A percentile compares a stretch with the other conserved stretches of the same genome.
Conservation (phyloP, 2,797 vertebrate species). For the Alectoris magna region DNA sequence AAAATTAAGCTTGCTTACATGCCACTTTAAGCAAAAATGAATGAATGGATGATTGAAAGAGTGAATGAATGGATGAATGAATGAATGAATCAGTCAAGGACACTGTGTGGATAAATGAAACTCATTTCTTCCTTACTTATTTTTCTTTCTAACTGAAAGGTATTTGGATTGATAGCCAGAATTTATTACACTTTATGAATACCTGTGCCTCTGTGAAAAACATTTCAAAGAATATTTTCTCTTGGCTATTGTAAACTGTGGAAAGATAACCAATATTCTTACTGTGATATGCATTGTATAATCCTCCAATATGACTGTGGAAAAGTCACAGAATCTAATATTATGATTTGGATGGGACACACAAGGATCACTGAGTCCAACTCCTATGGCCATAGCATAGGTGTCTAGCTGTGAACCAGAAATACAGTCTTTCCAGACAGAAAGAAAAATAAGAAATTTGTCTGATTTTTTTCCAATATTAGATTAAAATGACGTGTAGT, state of each 20-base stretch:
- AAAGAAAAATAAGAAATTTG: neutral
- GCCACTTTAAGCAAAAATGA: neutral
- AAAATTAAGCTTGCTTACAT: neutral
- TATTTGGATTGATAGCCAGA: neutral
- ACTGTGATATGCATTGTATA: neutral
- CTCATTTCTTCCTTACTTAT: neutral
- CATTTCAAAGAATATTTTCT: conserved; percentile 1
- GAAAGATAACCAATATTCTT: neutral
- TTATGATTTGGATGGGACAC: neutral
- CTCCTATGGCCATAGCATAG: neutral
- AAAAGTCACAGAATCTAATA: neutral
- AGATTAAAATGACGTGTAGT: neutral
- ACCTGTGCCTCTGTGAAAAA: neutral
- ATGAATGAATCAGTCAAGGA: rapidly evolving
- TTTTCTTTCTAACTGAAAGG: neutral
- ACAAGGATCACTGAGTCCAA: neutral
- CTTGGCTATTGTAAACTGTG: neutral
- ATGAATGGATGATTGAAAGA: neutral
- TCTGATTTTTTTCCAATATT: neutral
- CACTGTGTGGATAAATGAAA: neutral
- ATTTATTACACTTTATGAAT: neutral
- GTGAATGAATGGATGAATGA: too few relatives aligned
- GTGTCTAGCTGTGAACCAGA: neutral
- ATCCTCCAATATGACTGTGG: neutral
- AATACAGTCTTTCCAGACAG: neutral